phyloP scores from a whole-genome alignment of 23 tunicate genomes.

The Trididemnum nubilum region DNA sequence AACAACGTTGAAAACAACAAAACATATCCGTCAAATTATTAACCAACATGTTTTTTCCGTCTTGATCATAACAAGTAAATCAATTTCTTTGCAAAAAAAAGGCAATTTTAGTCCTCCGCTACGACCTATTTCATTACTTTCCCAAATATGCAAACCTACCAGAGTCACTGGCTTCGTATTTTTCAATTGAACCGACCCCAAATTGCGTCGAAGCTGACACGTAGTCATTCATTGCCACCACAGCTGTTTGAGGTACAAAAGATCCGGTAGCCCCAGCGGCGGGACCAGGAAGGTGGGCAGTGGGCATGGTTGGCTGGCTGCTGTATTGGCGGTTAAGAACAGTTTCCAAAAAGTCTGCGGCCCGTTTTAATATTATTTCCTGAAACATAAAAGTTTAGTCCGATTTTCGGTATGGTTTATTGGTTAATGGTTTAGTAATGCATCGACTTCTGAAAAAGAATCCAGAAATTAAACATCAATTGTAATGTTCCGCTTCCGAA shows the following conservation, averaged over 20 bases:
- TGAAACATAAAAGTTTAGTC: slow-evolving; percentile 4
- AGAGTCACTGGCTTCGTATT: slow-evolving; percentile 73
- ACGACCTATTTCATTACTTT: no score
- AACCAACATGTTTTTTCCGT: no score
- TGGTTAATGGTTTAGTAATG: no score
- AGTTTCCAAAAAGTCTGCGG: slow-evolving; percentile 87
- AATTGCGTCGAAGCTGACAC: slow-evolving; percentile 44
- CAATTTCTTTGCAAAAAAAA: no score
- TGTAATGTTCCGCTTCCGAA: no score
- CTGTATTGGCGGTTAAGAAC: slow-evolving; percentile 55
- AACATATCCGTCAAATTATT: no score
- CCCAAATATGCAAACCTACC: slow-evolving; percentile 35
- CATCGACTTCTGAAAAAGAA: no score
- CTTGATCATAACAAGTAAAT: no score
- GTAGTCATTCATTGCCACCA: slow-evolving; percentile 47
- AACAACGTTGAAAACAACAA: no score
- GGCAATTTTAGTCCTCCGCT: no score
- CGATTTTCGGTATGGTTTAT: no score
- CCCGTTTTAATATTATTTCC: slow-evolving; percentile 88
- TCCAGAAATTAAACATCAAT: no score
- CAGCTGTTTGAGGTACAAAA: slow-evolving; percentile 51
- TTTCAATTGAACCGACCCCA: slow-evolving; percentile 34
- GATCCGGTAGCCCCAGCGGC: slow-evolving; percentile 23
- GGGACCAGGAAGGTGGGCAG: slow-evolving; percentile 52
- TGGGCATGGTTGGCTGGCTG: slow-evolving; percentile 50